Conservation (phyloP, 2,888 invertebrate genomes). For the Abrostola tripartita region DNA sequence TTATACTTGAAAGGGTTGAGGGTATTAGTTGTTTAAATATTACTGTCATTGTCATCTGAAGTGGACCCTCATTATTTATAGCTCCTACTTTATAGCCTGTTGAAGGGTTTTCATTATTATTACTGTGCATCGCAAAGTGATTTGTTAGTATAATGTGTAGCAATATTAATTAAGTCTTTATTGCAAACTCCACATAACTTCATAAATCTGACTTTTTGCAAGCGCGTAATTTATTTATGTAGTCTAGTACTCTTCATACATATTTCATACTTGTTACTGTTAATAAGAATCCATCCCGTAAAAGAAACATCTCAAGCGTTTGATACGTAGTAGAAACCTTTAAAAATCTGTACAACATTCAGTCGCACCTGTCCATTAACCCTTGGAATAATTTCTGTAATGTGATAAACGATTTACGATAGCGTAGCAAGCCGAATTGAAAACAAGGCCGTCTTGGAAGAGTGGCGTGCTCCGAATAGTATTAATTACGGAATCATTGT, state of each 20-base stretch:
- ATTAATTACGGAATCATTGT: slow-evolving; percentile 81
- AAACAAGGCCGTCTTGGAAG: slow-evolving; percentile 82
- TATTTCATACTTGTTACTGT: slow-evolving; percentile 17
- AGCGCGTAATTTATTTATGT: slow-evolving; percentile 18
- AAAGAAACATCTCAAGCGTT: slow-evolving; percentile 27
- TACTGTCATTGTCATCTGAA: slow-evolving; percentile 39
- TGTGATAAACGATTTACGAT: slow-evolving; percentile 84
- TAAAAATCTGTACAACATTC: slow-evolving; percentile 72
- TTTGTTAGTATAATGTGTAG: slow-evolving; percentile 7
- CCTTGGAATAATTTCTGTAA: slow-evolving; percentile 69
- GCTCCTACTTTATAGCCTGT: slow-evolving; percentile 17
- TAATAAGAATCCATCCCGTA: slow-evolving; percentile 20
- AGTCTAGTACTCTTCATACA: slow-evolving; percentile 19
- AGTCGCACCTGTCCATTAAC: slow-evolving; percentile 77
- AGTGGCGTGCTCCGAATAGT: slow-evolving; percentile 78
- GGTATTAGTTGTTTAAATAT: slow-evolving; percentile 39
- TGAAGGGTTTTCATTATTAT: slow-evolving; percentile 4
- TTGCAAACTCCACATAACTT: slow-evolving; percentile 21
- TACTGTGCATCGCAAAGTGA: not conserved
- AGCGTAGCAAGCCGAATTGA: slow-evolving; percentile 78
- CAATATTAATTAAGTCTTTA: slow-evolving; percentile 21
- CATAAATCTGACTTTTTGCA: not conserved
- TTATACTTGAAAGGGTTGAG: slow-evolving; percentile 43
- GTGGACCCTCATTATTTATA: slow-evolving; percentile 44
- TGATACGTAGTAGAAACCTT: slow-evolving; percentile 42